Conservation (phyloP, 2,113 vertebrate species). For the Ophthalmolycus amberensis region DNA sequence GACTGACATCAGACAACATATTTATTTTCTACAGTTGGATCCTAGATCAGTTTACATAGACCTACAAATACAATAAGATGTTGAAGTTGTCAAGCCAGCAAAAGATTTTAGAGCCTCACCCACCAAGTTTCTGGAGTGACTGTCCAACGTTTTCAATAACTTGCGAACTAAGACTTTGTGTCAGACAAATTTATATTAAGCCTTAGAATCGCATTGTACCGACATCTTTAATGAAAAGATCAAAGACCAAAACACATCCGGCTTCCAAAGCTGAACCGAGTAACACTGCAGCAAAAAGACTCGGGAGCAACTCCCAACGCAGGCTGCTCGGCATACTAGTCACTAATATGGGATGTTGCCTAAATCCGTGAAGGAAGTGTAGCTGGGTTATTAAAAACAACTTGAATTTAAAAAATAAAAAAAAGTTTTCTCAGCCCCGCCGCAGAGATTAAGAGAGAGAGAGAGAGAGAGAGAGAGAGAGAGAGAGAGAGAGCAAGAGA, state of each 20-base stretch:
- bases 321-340: background rate
- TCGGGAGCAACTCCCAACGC: background rate
- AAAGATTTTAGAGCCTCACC: background rate
- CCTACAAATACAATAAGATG: background rate
- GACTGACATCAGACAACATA: background rate
- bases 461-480: constrained; percentile 4
- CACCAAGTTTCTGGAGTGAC: background rate
- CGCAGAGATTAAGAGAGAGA: constrained; percentile 41
- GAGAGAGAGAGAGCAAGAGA: constrained; percentile 35
- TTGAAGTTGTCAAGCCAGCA: background rate
- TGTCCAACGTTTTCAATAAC: background rate
- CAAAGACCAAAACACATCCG: constrained; percentile 21
- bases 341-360: constrained; percentile 12
- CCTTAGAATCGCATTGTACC: background rate
- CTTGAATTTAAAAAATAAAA: background rate
- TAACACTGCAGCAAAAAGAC: constrained; percentile 25
- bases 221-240: background rate
- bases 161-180: background rate
- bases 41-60: background rate
- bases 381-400: constrained; percentile 50
- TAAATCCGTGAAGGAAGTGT: constrained; percentile 39
- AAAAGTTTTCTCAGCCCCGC: constrained; percentile 39
- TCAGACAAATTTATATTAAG: background rate
- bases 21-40: background rate
- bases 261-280: constrained; percentile 16